Conservation (phyloP, 2,113 vertebrate species). For the Xyrauchen texanus region DNA sequence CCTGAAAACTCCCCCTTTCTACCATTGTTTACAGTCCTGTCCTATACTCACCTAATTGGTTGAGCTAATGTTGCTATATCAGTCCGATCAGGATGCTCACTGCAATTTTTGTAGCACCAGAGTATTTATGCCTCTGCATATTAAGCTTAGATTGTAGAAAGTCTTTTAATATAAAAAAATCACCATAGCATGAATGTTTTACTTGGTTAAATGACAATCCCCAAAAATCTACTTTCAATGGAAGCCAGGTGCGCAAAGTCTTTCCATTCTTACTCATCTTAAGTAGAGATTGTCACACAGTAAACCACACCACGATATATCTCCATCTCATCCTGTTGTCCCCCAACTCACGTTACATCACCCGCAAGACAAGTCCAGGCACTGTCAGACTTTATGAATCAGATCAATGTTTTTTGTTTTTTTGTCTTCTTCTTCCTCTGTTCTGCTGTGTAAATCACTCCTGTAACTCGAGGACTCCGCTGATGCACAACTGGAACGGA, state of each 20-base stretch:
- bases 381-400: constrained; percentile 65
- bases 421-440: constrained; percentile 45
- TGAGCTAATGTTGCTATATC: too few species aligned
- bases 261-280: not conserved
- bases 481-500: constrained; percentile 42
- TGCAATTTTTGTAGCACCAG: too few species aligned
- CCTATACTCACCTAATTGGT: too few species aligned
- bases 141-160: too few species aligned
- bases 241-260: constrained; percentile 35
- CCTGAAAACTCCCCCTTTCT: too few species aligned
- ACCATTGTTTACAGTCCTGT: too few species aligned
- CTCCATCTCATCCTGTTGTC: not conserved
- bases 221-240: constrained; percentile 33
- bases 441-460: constrained; percentile 60
- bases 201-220: constrained; percentile 42
- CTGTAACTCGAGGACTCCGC: constrained; percentile 49
- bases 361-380: constrained; percentile 46
- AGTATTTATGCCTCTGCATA: too few species aligned
- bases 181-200: constrained; percentile 17
- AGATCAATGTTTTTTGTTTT: constrained; percentile 21
- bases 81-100: too few species aligned
- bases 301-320: constrained; percentile 7
- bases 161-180: too few species aligned
- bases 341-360: constrained; percentile 41
- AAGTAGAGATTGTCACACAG: constrained; percentile 3